Evolutionary conservation across 1,140 invertebrate species (phyloP), one percentile per base, ranked within the genome.

Genomic region (Neotoxoptera formosana): DNA sequence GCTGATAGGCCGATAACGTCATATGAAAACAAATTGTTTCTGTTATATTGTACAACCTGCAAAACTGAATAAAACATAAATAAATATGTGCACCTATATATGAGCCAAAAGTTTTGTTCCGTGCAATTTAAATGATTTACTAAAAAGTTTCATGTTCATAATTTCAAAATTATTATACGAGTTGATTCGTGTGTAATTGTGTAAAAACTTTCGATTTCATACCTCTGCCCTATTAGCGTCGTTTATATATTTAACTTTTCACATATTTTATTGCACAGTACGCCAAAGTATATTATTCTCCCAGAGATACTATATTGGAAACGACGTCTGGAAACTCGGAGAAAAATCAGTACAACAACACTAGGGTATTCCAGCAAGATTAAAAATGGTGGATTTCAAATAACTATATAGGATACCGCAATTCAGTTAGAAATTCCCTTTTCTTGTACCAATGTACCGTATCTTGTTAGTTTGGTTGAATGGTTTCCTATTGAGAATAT

Each of bases 181-280:
- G 53, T 90, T 45, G 6, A 14, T 89, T 34, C n/a, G 87, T 21
- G 89, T 67, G 41, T 41, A 90, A 90, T 67, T 90, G 53, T 36
- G 56, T 90, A 90, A 90, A 90, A 90, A 90, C 89, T 67, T 90
- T 67, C 25, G 36, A 90, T 90, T 90, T 67, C 53, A 90, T 90
- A 90, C 36, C 51, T 89, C 34, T 89, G 51, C 88, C 51, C n/a
- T 41, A 90, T 90, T 90, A 90, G 34, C 25, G 41, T 90, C 14
- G 25, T 90, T 90, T 90, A 67, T 67, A 67, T 25, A 45, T 90
- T 90, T 90, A 90, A 90, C 89, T 90, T 90, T 90, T 90, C 36
- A 67, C 89, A 45, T 67, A 67, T 89, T 89, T 56, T 53, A 53
- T 51, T 89, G 11, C n/a, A 60, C 41, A n/a, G 36, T 30, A 41